These are phyloP conservation scores for Dexiosoma caninum DNA, from an alignment of 2,888 invertebrate genomes.

Conservation along the genomic window DNA sequence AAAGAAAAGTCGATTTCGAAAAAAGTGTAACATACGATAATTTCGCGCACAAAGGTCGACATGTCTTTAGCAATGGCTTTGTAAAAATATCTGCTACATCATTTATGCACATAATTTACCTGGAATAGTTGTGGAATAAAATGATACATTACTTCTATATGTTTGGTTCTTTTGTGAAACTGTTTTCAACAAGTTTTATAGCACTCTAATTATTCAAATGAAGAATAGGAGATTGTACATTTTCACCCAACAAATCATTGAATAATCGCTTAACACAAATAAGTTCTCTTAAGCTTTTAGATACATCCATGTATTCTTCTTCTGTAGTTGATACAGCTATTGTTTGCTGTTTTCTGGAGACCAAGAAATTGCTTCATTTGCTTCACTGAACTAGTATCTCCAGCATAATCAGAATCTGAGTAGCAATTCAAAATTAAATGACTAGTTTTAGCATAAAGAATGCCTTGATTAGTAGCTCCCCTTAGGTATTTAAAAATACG, in stretches of 20 bases:
- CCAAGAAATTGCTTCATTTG: constrained; percentile 4
- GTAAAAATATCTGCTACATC: background rate
- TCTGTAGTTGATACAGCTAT: constrained; percentile 4
- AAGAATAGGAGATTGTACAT: background rate
- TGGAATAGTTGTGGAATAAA: constrained; percentile 3
- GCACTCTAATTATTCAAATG: constrained; percentile 24
- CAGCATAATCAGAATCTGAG: constrained; percentile 35
- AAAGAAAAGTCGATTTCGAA: no score
- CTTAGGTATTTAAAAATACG: background rate
- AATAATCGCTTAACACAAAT: constrained; percentile 11
- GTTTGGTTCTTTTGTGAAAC: no score
- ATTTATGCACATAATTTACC: background rate
- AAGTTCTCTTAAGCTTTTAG: constrained; percentile 10
- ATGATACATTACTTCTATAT: no score
- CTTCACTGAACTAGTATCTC: background rate
- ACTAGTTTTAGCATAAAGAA: background rate
- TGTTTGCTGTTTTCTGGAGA: constrained; percentile 11
- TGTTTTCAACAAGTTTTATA: constrained; percentile 19
- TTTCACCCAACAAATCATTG: background rate
- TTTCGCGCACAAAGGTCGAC: no score
- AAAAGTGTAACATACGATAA: no score
- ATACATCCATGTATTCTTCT: constrained; percentile 20
- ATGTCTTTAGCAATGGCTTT: background rate
- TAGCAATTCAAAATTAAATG: background rate
- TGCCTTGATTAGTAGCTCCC: background rate